Conservation (phyloP, 2,888 invertebrate genomes). For the Eupithecia centaureata region DNA sequence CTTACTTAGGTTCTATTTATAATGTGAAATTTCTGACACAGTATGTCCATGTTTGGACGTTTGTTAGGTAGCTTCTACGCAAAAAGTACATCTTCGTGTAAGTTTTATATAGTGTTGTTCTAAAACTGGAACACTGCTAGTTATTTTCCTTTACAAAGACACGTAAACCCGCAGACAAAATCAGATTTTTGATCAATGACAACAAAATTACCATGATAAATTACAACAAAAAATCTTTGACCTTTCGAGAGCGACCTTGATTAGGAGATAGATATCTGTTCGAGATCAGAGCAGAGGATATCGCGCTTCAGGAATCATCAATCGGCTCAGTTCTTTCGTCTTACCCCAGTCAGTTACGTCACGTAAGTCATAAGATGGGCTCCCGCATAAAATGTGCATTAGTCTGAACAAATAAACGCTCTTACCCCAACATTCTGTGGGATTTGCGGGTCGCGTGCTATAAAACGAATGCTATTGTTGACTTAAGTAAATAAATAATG, state of each 20-base stretch:
- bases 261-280: neutral
- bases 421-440: slow-evolving; percentile 69
- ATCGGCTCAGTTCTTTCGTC: slow-evolving; percentile 22
- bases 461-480: slow-evolving; percentile 54
- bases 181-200: neutral
- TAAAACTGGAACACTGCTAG: too few species aligned
- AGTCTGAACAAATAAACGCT: slow-evolving; percentile 81
- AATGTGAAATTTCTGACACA: neutral
- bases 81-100: too few species aligned
- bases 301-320: neutral
- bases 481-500: slow-evolving; percentile 1
- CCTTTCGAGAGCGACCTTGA: neutral
- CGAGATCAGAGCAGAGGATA: neutral
- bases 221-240: neutral
- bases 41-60: neutral
- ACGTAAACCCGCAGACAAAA: neutral
- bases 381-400: slow-evolving; percentile 81
- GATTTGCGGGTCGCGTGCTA: slow-evolving; percentile 69
- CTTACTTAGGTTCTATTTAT: neutral
- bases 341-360: slow-evolving; percentile 60
- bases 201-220: neutral
- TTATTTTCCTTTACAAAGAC: too few species aligned
- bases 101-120: too few species aligned
- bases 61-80: neutral
- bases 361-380: slow-evolving; percentile 77